phyloP scores from a whole-genome alignment of 2,888 invertebrate genomes.

The Prostheceraeus crozeri region DNA sequence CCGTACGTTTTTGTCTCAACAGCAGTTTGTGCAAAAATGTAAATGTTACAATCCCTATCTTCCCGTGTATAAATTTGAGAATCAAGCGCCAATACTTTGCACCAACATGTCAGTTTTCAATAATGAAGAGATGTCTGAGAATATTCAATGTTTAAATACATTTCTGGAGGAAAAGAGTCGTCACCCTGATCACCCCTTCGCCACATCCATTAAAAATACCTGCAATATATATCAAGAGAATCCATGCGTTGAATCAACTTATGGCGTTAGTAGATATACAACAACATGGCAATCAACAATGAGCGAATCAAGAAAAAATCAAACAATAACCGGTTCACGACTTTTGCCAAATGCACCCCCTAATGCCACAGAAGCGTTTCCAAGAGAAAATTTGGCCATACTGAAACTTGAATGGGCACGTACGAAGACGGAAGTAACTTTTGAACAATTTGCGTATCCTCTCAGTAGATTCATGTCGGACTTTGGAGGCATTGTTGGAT shows the following conservation, averaged over 20 bases:
- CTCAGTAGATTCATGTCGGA: not conserved
- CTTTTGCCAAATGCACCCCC: too few relatives aligned
- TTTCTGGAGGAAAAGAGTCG: not conserved
- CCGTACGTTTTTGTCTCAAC: not conserved
- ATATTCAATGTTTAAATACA: not conserved
- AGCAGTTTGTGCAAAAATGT: not conserved
- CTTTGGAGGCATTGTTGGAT: slow-evolving; percentile 4
- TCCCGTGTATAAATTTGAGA: not conserved
- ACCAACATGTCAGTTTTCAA: not conserved
- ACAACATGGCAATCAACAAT: not conserved
- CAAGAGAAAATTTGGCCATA: too few relatives aligned
- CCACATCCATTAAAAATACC: too few relatives aligned
- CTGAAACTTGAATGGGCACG: too few relatives aligned
- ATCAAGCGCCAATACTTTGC: not conserved
- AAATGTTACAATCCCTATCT: not conserved
- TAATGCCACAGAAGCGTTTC: too few relatives aligned
- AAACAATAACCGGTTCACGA: not conserved
- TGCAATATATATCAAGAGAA: too few relatives aligned
- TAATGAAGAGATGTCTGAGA: not conserved
- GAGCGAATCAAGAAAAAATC: not conserved
- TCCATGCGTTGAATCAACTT: too few relatives aligned
- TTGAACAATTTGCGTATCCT: not conserved
- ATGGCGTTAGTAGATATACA: too few relatives aligned
- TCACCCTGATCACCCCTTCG: too few relatives aligned
- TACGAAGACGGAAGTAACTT: too few relatives aligned